phyloP scores from a whole-genome alignment of 2,113 vertebrate species.

The Halcyon senegalensis region DNA sequence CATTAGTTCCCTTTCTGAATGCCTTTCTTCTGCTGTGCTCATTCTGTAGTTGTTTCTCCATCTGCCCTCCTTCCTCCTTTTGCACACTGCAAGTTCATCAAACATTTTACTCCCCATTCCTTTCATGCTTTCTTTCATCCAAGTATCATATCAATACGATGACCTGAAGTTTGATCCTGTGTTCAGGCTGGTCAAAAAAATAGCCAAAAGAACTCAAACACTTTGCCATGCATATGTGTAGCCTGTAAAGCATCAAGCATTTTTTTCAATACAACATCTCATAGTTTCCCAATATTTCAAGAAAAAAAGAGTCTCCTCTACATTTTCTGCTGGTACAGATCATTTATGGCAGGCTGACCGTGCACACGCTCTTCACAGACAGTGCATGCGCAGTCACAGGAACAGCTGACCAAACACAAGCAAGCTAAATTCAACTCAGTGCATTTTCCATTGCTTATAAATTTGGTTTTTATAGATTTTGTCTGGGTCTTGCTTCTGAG shows the following conservation, averaged over 20 bases:
- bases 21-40: not conserved
- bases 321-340: not conserved
- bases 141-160: not conserved
- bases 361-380: not conserved
- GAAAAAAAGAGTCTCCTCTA: not conserved
- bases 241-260: not conserved
- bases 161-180: not conserved
- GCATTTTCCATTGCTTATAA: not conserved
- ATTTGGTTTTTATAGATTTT: not conserved
- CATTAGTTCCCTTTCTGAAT: not conserved
- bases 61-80: not conserved
- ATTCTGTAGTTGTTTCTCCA: not conserved
- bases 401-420: conserved; percentile 1
- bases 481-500: not conserved
- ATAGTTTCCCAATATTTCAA: not conserved
- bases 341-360: not conserved
- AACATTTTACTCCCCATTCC: not conserved
- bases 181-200: not conserved
- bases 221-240: not conserved
- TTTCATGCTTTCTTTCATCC: not conserved
- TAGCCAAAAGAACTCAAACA: not conserved
- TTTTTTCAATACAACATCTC: not conserved
- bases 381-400: not conserved
- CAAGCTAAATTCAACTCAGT: not conserved
- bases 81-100: not conserved